Evolutionary conservation across 2,888 invertebrate genomes (phyloP).

Genomic region (Eupithecia abbreviata): DNA sequence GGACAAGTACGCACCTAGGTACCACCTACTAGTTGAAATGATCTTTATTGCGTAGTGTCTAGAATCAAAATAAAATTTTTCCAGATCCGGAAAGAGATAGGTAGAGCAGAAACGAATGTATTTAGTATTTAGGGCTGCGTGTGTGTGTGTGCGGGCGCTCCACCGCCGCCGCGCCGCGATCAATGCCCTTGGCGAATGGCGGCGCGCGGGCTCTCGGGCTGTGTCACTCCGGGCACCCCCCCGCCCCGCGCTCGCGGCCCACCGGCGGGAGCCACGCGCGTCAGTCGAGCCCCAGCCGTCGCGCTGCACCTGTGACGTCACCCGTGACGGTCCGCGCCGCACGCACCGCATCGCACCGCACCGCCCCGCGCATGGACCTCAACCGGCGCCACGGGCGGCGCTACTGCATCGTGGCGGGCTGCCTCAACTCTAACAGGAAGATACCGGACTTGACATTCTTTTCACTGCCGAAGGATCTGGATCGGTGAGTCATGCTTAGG

Average conservation of each 20-base stretch:
- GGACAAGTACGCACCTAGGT: too few species aligned
- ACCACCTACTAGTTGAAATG: too few species aligned
- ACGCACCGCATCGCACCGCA: neutral
- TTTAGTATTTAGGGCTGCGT: too few species aligned
- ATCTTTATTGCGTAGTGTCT: too few species aligned
- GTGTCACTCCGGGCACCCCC: constrained; percentile 26
- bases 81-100: too few species aligned
- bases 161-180: constrained; percentile 7
- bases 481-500: constrained; percentile 22
- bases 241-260: constrained; percentile 13
- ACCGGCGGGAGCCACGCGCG: constrained; percentile 34
- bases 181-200: constrained; percentile 20
- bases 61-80: too few species aligned
- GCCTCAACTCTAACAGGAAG: constrained; percentile 29
- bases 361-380: constrained; percentile 15
- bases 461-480: constrained; percentile 33
- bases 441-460: constrained; percentile 31
- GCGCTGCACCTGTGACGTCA: neutral
- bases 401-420: constrained; percentile 31
- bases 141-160: neutral
- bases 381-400: constrained; percentile 24
- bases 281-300: constrained; percentile 9
- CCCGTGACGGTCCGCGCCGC: neutral
- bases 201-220: constrained; percentile 7
- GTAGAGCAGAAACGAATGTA: too few species aligned